Conservation (phyloP, 2,797 vertebrate species). For the Semotilus atromaculatus region DNA sequence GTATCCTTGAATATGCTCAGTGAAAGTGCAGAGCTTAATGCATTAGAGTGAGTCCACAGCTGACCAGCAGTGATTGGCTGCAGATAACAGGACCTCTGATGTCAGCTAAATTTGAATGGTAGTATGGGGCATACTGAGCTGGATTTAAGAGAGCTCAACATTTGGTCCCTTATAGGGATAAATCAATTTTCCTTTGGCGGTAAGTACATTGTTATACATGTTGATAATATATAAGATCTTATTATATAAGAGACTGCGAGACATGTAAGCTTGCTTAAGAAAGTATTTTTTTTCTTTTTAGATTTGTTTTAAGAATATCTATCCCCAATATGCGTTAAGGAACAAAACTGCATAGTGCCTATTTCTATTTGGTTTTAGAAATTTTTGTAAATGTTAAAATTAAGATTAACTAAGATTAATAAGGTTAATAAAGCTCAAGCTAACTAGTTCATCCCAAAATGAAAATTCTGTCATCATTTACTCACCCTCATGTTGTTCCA, state of each 20-base stretch:
- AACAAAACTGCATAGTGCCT: background rate
- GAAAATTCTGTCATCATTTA: no score
- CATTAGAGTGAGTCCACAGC: background rate
- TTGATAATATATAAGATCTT: background rate
- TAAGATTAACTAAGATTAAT: background rate
- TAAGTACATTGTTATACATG: background rate
- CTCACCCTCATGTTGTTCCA: no score
- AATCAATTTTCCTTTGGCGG: background rate
- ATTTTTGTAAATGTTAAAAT: background rate
- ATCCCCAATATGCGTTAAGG: background rate
- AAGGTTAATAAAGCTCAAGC: background rate
- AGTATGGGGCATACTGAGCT: background rate
- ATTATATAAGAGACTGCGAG: no score
- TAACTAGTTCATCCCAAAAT: background rate
- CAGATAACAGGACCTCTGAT: background rate
- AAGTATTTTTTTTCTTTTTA: background rate
- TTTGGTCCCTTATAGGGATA: background rate
- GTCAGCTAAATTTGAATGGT: conserved; percentile 11
- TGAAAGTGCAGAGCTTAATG: background rate
- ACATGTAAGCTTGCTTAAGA: background rate
- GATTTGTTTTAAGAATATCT: conserved; percentile 9
- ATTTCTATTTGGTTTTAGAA: background rate
- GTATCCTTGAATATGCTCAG: background rate
- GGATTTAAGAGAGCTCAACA: background rate
- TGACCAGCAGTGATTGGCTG: conserved; percentile 11